Conservation (phyloP, 2,113 vertebrate species). For the Microtus ochrogaster region DNA sequence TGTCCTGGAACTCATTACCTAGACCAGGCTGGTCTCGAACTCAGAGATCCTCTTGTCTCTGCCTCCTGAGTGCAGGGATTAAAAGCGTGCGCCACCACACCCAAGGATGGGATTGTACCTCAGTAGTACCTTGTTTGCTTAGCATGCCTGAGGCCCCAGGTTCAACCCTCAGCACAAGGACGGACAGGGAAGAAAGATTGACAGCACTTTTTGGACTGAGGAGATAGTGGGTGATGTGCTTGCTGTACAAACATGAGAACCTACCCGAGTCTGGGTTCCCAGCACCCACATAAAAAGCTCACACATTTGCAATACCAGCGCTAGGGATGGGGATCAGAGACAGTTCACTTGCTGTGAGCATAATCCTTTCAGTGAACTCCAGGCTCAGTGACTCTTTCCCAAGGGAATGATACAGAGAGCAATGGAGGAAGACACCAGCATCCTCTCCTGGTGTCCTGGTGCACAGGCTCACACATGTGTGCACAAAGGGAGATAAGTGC, state of each 20-base stretch:
- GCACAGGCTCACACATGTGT: not conserved
- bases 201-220: too few species aligned
- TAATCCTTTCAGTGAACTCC: not conserved
- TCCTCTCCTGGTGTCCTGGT: not conserved
- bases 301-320: not conserved
- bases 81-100: rapidly evolving
- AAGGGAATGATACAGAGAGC: not conserved
- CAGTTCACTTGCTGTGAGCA: not conserved
- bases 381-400: not conserved
- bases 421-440: not conserved
- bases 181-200: not conserved
- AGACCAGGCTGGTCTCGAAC: not conserved
- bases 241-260: not conserved
- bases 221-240: too few species aligned
- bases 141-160: not conserved
- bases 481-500: not conserved
- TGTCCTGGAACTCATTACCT: not conserved
- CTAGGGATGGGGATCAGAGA: not conserved
- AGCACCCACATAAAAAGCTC: not conserved
- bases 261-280: not conserved
- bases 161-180: not conserved
- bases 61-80: not conserved
- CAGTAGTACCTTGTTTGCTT: not conserved
- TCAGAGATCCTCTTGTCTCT: not conserved
- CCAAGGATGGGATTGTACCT: too few species aligned